Percentiles rank a stretch among this genome's conserved stretches.
Evolutionary conservation across 2,888 invertebrate genomes (phyloP).

Genomic region (Chymomyza amoena): DNA sequence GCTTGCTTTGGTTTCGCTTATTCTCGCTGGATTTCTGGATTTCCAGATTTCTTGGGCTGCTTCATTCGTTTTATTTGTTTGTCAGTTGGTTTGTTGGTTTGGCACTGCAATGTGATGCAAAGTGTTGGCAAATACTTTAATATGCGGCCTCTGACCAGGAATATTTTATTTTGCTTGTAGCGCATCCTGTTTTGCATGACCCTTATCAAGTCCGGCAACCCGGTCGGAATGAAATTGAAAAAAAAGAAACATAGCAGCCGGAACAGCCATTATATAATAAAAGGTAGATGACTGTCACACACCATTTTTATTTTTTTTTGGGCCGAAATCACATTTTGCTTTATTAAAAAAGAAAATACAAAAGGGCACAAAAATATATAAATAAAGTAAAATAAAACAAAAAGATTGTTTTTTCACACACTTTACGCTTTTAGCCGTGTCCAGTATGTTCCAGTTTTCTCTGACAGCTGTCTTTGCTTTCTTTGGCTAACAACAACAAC

Average conservation of each 20-base stretch:
- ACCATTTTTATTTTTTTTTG: slow-evolving; percentile 26
- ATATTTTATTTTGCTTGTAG: not conserved
- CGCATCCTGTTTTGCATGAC: not conserved
- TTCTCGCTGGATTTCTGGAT: slow-evolving; percentile 24
- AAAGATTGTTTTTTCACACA: not conserved
- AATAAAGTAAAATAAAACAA: not conserved
- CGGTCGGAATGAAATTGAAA: slow-evolving; percentile 17
- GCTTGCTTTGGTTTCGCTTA: slow-evolving; percentile 52
- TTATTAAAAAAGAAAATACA: slow-evolving; percentile 61
- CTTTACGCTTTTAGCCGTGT: not conserved
- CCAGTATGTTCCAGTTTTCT: not conserved
- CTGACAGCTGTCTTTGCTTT: not conserved
- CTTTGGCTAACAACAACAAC: not conserved
- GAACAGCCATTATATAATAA: not conserved
- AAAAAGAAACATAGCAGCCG: too few relatives aligned
- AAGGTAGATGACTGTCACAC: slow-evolving; percentile 70
- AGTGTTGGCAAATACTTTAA: not conserved
- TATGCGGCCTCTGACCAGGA: not conserved
- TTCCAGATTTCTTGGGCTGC: slow-evolving; percentile 17
- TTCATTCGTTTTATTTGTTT: slow-evolving; percentile 7
- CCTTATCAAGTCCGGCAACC: slow-evolving; percentile 30
- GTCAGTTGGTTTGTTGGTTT: not conserved
- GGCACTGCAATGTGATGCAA: not conserved
- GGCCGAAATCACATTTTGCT: slow-evolving; percentile 30
- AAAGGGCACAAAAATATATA: slow-evolving; percentile 1